Evolutionary conservation across 2,113 vertebrate genomes (phyloP).

Genomic region (Plecotus auritus): DNA sequence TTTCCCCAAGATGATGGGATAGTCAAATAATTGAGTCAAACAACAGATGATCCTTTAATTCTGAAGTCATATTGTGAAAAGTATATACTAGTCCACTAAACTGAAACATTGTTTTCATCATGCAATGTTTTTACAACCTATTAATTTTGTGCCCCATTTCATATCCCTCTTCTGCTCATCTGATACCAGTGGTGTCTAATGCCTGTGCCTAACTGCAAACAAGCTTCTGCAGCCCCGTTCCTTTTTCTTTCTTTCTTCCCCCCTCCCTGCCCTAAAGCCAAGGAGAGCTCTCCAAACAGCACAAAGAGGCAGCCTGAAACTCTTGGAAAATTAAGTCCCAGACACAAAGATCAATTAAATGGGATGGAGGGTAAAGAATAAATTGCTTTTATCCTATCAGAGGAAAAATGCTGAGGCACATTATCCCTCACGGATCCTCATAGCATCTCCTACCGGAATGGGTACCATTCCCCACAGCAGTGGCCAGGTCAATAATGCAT

Average conservation of each 20-base stretch:
- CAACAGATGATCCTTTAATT: background rate
- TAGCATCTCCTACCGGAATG: fast-evolving
- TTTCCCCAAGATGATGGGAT: background rate
- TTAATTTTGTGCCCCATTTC: background rate
- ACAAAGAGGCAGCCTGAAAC: background rate
- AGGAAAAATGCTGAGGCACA: background rate
- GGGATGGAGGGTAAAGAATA: background rate
- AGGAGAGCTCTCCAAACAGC: background rate
- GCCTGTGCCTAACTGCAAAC: background rate
- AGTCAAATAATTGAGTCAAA: background rate
- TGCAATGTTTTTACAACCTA: background rate
- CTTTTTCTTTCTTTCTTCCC: background rate
- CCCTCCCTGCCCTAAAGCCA: background rate
- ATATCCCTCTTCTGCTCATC: too few relatives aligned
- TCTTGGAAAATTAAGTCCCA: background rate
- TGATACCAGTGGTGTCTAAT: background rate
- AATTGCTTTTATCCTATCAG: background rate
- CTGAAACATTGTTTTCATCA: background rate
- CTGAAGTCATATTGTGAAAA: background rate
- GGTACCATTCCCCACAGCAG: background rate
- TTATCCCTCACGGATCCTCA: too few relatives aligned
- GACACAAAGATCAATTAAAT: background rate
- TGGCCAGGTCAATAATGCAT: fast-evolving
- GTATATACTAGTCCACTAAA: background rate
- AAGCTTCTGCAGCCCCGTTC: background rate